Evolutionary conservation across 2,797 vertebrate species (phyloP), one percentile per base, ranked within the genome.

Genomic region (Chaunax sp.): DNA sequence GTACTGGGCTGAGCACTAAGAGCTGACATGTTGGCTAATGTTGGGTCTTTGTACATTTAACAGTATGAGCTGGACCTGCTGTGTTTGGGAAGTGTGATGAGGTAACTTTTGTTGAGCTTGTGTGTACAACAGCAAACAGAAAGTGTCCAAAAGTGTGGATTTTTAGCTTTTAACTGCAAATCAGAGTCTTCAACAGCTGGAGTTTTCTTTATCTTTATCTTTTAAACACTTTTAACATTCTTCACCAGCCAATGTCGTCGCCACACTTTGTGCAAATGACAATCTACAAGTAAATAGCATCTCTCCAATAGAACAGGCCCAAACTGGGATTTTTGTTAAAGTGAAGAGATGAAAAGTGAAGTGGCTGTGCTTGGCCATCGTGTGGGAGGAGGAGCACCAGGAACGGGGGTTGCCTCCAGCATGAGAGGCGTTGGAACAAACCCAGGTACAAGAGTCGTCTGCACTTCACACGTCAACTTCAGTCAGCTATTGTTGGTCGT

Each of bases 351-450:
- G 44, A 28, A 64, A 30, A 76, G 28, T 81, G 59, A 74, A 88
- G 78, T 72, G 81, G 58, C 30, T 57, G 64, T 40, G 10, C 44
- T 45, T 5, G 25, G 12, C 30, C 50, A 40, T 47, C 41, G 57
- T 49, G 28, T 40, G 35, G 49, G 50, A 38, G 3, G 33, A 33
- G 28, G 23, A 72, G 33, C 20, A 23, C 33, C 44, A 55, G 23
- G 37, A 59, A 64, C 46, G 13, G 13, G 18, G 45, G 65, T 61
- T 64, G 66, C 44, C 46, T 60, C 19, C 9, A 59, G 26, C 8
- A 38, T 72, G 61, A 80, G 82, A 82, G 77, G 75, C 65, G 49
- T 73, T 80, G 51, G 18, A 78, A 80, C 46, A 75, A 67, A 78
- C 61, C 4, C 0, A 41, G 25, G 28, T 30, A 38, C 70, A 74